Base-by-base conservation (phyloP, 2,888 invertebrate genomes). In the Phaonia tiefii region DNA sequence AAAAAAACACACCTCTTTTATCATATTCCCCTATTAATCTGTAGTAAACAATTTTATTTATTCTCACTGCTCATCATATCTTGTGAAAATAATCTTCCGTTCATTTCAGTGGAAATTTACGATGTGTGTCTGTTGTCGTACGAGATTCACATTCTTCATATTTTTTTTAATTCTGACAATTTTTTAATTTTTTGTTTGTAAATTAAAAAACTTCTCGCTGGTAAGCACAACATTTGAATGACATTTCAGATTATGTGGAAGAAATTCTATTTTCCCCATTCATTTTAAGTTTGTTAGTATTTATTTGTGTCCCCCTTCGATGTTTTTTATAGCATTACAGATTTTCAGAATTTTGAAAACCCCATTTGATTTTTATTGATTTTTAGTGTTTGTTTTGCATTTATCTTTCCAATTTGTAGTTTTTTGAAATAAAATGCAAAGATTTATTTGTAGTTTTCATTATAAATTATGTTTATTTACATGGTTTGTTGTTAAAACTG, bases 401-500 rank as follows among this genome's bases (percentile, higher is more conserved):
- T 31, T 75, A 51, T 67, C 58, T 49, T 67, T 49, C 54, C 25
- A 11, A 46, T 46, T 51, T 25, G 22, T 22, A 13, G 1, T 54
- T 25, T 75, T 37, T 60, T 49, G n/a, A 69, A 51, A 75, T 42
- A 75, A 69, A 69, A 67, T 58, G n/a, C 49, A 39, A 69, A 69
- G 60, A 75, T 75, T 69, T 75, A 69, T 69, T 69, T 10, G 17
- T 60, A 46, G 26, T 66, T 66, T 66, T 46, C 46, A 46, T 31
- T 44, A 69, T 60, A 75, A 75, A 58, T 75, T 60, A 75, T 75
- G 46, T 75, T 75, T 75, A 75, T 75, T 75, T 75, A 75, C 67
- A 75, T 8, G 25, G 22, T 39, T 15, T 31, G 26, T 66, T 66
- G 56, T 46, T 15, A 17, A 5, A 31, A 60, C 49, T 69, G 69